Conservation (phyloP, 2,113 vertebrate species). For the Recurvirostra avosetta region DNA sequence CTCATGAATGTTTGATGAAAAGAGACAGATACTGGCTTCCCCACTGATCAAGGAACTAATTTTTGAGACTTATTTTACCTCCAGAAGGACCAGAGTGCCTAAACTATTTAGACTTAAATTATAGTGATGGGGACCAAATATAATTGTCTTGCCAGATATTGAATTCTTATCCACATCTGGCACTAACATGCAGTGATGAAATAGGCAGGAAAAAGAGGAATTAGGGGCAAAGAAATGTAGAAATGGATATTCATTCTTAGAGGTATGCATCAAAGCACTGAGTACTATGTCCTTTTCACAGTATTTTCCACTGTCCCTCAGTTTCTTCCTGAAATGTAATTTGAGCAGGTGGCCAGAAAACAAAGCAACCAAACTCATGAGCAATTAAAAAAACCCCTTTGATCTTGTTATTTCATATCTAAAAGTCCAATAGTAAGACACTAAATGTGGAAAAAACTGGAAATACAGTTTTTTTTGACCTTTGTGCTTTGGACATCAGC, state of each 20-base stretch:
- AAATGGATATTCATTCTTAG: not conserved
- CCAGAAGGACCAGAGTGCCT: not conserved
- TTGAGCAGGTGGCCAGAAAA: not conserved
- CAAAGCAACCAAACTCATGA: not conserved
- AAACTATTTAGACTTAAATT: not conserved
- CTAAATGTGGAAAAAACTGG: not conserved
- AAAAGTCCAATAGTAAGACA: not conserved
- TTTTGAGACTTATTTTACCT: slow-evolving; percentile 3
- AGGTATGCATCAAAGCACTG: not conserved
- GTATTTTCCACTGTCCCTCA: not conserved
- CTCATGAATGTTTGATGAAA: not conserved
- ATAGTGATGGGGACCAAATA: not conserved
- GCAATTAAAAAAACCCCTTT: not conserved
- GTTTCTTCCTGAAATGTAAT: not conserved
- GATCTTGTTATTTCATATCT: not conserved
- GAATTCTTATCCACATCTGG: not conserved
- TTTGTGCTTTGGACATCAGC: not conserved
- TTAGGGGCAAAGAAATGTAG: slow-evolving; percentile 2
- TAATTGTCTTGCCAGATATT: not conserved
- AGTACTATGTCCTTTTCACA: not conserved
- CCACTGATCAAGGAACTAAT: not conserved
- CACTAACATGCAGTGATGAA: not conserved
- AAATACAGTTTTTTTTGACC: not conserved
- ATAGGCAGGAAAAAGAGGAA: not conserved
- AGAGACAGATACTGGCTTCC: not conserved